These are phyloP conservation scores for Propithecus deckenii DNA, from an alignment of 2,797 vertebrate species.

Conservation along the genomic window DNA sequence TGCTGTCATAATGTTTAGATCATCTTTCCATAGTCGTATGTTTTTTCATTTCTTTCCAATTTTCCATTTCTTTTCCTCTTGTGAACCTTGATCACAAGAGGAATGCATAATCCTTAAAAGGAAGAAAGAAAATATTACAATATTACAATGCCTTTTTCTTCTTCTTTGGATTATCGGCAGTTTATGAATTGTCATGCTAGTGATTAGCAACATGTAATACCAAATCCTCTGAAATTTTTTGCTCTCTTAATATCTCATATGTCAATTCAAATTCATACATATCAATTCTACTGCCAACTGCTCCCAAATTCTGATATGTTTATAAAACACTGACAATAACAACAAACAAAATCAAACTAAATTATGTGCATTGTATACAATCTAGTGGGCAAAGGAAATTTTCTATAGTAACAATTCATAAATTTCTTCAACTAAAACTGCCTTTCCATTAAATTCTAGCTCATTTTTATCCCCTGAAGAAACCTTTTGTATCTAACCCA, in stretches of 20 bases:
- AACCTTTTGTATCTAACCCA: neutral
- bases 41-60: neutral
- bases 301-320: neutral
- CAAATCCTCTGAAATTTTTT: neutral
- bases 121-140: neutral
- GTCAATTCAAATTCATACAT: neutral
- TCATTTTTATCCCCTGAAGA: neutral
- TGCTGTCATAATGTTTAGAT: neutral
- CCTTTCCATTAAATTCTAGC: neutral
- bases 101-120: neutral
- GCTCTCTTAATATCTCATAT: neutral
- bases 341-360: neutral
- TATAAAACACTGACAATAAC: neutral
- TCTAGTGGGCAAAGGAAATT: neutral
- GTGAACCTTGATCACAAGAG: neutral
- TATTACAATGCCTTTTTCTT: neutral
- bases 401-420: neutral
- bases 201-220: neutral
- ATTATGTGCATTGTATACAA: neutral
- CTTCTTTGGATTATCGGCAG: neutral
- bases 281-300: neutral
- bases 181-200: neutral
- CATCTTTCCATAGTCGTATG: neutral
- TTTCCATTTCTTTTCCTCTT: neutral
- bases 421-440: neutral